phyloP scores from a whole-genome alignment of 2,797 vertebrate genomes.

The Tokudaia muenninki region DNA sequence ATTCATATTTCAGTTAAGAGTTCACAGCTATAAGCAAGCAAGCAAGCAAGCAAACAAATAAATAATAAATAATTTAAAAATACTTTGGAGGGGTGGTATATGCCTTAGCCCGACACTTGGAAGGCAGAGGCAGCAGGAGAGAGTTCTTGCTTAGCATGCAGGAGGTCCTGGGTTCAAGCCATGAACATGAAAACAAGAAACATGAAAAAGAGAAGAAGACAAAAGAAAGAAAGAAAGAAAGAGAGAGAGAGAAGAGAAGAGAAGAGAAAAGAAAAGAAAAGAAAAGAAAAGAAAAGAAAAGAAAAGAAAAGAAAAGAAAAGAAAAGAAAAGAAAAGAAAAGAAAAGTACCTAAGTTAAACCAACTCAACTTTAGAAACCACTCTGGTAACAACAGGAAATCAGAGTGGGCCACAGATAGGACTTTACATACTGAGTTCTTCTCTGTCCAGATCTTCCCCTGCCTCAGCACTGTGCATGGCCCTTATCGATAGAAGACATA shows the following conservation, averaged over 20 bases:
- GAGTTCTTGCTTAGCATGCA: neutral
- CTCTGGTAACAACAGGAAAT: neutral
- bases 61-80: neutral
- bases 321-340: neutral
- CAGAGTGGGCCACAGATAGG: neutral
- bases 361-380: neutral
- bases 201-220: neutral
- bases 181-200: neutral
- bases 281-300: too few relatives aligned
- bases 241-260: neutral
- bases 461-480: neutral
- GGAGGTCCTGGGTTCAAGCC: neutral
- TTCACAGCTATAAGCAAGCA: neutral
- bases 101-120: neutral
- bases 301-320: too few relatives aligned
- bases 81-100: neutral
- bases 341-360: neutral
- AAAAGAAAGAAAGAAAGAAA: neutral
- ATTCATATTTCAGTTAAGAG: slow-evolving; percentile 24
- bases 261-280: rapidly evolving
- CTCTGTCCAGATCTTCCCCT: neutral
- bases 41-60: neutral
- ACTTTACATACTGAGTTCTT: neutral
- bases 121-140: neutral
- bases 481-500: neutral